Base-by-base conservation (phyloP, 2,888 invertebrate genomes). In the Phortica magna region DNA sequence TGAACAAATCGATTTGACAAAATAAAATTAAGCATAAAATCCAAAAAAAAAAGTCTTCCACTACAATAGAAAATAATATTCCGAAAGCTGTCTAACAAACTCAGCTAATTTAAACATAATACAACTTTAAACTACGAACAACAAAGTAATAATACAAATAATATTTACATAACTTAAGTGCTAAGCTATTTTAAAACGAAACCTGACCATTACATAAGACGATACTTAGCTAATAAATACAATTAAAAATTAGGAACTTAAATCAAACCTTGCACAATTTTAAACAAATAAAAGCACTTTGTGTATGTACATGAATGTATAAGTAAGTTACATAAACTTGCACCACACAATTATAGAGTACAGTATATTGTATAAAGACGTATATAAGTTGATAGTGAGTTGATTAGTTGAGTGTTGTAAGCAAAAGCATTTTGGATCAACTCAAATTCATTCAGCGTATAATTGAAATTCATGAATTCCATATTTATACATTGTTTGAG, bases 381-480 rank as follows among this genome's bases (percentile, higher is more conserved):
- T 53, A 61, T 19, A 61, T 19, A 61, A 61, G 41, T 65, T 41
- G 4, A n/a, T 14, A n/a, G 7, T 14, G 31, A 17, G 41, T 22
- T 55, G 59, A 17, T 61, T 61, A 61, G 22, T 61, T 17, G n/a
- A 41, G 19, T 68, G 43, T 68, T 68, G 19, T 43, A 68, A 22
- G 22, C 48, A 68, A 68, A 68, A 68, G 68, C 68, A 68, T 48
- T 68, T 43, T 22, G 41, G 19, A 43, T 7, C 6, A 19, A 19
- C 19, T 41, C 17, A 41, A 43, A 43, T 43, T 17, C 39, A 22
- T 61, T 61, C 39, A 64, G 14, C 14, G 31, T 64, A 64, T 10
- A 64, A 59, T 59, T 14, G 14, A 48, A 48, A 19, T 82, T 77
- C 48, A 75, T 31, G 59, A 59, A 48, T 48, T 48, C 9, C 48